Conservation (phyloP, 1,140 invertebrate species). For the Littorina saxatilis region DNA sequence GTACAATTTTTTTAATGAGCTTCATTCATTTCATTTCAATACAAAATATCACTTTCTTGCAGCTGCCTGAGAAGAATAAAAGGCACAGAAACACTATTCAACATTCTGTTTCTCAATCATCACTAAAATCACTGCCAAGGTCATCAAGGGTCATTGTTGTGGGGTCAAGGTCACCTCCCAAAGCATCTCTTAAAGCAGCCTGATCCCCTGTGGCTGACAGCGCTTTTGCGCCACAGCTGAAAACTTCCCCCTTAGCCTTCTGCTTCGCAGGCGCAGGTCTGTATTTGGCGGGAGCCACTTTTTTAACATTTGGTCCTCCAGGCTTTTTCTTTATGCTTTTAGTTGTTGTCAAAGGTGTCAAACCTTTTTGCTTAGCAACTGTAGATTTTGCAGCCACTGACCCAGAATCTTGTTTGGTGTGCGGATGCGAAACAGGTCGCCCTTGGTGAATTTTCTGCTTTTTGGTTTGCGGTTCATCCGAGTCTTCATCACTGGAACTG, state of each 20-base stretch:
- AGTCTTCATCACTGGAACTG: constrained; percentile 51
- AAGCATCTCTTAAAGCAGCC: background rate
- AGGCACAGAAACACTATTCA: background rate
- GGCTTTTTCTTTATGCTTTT: background rate
- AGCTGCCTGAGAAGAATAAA: background rate
- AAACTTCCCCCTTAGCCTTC: background rate
- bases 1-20: too few species aligned
- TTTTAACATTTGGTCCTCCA: background rate
- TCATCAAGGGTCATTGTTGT: constrained; percentile 32
- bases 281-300: background rate
- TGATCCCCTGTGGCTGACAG: background rate
- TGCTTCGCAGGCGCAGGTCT: background rate
- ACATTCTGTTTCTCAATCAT: background rate
- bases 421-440: too few species aligned
- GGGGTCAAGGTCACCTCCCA: constrained; percentile 21
- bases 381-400: background rate
- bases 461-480: background rate
- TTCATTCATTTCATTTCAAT: too few species aligned
- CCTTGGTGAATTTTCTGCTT: background rate
- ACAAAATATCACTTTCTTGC: background rate
- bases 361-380: background rate
- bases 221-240: too few species aligned
- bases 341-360: background rate
- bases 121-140: constrained; percentile 50
- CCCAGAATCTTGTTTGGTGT: background rate